Evolutionary conservation across 2,888 invertebrate genomes (phyloP), one percentile per base, ranked within the genome.

Genomic region (Pedicia rivosa): DNA sequence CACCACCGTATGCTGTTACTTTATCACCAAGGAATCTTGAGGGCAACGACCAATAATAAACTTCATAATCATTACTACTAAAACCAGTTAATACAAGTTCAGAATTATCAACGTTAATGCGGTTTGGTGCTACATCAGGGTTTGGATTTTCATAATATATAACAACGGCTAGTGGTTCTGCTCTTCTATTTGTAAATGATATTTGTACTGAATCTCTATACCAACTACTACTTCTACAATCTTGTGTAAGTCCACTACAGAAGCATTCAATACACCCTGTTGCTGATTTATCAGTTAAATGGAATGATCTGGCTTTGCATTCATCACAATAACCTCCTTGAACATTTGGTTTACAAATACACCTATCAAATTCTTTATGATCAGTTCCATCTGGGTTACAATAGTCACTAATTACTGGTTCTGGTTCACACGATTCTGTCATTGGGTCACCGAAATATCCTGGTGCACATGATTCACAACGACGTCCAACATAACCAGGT

Each of bases 201-300:
- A 58, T 52, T 4, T 47, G 50, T 3, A 59, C 45, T 1, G 65
- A 63, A 45, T 73, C 74, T 38, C 87, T 70, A 42, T 78, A 77
- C 62, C 74, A 72, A 38, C 68, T 71, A 35, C 90, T 88, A 51
- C 88, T 84, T 38, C 69, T 69, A 57, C 97, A 97, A 44, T 74
- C 70, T 24, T 68, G 64, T 0, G 84, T 77, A 25, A 91, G 73
- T 3, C 92, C 95, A 67, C 87, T 84, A 59, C 97, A 97, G 82
- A 95, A 97, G 62, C 97, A 97, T 38, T 74, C 69, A 37, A 92
- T 80, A 59, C 97, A 98, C 29, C 97, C 97, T 46, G 80, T 77
- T 46, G 77, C 73, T 51, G 83, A 81, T 42, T 72, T 72, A 13
- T 68, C 60, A 38, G 83, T 79, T 41, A 95, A 66, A 55, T 79